Percentiles rank a stretch among this genome's conserved stretches.
Evolutionary conservation across 2,797 vertebrate genomes (phyloP).

Genomic region (Salarias fasciatus): DNA sequence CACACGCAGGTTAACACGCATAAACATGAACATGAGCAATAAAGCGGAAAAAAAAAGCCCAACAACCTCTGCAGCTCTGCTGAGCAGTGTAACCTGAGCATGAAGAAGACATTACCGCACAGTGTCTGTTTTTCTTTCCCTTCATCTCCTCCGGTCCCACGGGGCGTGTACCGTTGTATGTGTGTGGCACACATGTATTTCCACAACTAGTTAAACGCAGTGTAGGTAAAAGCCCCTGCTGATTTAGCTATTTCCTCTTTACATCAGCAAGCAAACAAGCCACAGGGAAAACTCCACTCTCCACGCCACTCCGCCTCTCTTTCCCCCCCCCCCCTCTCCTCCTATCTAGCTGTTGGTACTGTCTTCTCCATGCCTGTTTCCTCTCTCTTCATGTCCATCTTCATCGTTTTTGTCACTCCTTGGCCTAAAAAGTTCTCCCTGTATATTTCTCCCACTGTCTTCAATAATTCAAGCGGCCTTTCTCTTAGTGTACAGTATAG

Average conservation of each 20-base stretch:
- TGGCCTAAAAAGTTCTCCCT: constrained; percentile 38
- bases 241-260: constrained; percentile 61
- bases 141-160: constrained; percentile 45
- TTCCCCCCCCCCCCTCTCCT: constrained; percentile 17
- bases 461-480: constrained; percentile 73
- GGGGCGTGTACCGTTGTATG: constrained; percentile 20
- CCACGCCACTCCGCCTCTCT: constrained; percentile 21
- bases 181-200: constrained; percentile 42
- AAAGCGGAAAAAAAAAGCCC: constrained; percentile 45
- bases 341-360: constrained; percentile 11
- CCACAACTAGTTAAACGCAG: constrained; percentile 52
- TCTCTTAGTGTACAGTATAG: constrained; percentile 48
- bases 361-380: constrained; percentile 13
- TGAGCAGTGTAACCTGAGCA: constrained; percentile 54
- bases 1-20: constrained; percentile 34
- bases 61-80: constrained; percentile 37
- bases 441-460: constrained; percentile 37
- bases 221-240: constrained; percentile 47
- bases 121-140: constrained; percentile 57
- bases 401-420: constrained; percentile 20
- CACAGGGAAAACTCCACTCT: constrained; percentile 50
- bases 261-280: constrained; percentile 70
- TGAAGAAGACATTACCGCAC: constrained; percentile 50
- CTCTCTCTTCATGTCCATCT: constrained; percentile 3
- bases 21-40: constrained; percentile 37